A percentile compares a stretch with the other conserved stretches of the same genome.
Evolutionary conservation across 2,888 invertebrate genomes (phyloP).

Genomic region (Tipula helvola): DNA sequence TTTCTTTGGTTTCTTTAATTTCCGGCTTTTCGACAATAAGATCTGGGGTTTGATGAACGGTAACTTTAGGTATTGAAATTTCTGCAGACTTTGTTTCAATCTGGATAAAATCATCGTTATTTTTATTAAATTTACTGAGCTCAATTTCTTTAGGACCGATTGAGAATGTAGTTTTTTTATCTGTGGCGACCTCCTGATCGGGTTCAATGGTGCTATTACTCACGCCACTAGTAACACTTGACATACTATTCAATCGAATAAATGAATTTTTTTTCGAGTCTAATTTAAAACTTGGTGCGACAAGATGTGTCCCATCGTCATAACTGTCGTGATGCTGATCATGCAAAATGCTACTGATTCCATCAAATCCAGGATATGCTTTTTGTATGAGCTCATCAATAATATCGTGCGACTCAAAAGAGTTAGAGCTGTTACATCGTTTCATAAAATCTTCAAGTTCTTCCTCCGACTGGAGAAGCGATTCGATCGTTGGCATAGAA

Average conservation of each 20-base stretch:
- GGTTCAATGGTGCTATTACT: neutral
- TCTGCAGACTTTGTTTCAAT: neutral
- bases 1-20: neutral
- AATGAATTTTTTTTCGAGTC: constrained; percentile 13
- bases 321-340: constrained; percentile 12
- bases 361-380: constrained; percentile 13
- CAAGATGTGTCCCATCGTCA: constrained; percentile 18
- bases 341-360: neutral
- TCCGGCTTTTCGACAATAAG: neutral
- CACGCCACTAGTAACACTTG: neutral
- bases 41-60: neutral
- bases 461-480: neutral
- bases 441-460: constrained; percentile 14
- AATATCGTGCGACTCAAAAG: constrained; percentile 17
- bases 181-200: neutral
- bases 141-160: neutral
- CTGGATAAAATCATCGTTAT: neutral
- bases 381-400: constrained; percentile 17
- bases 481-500: neutral
- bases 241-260: neutral
- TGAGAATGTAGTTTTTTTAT: neutral
- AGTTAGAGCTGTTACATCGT: constrained; percentile 17
- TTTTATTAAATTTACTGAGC: neutral
- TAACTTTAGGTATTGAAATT: neutral
- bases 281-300: constrained; percentile 18